Evolutionary conservation across 2,797 vertebrate genomes (phyloP), one percentile per base, ranked within the genome.

Genomic region (Enteromius fasciolatus): DNA sequence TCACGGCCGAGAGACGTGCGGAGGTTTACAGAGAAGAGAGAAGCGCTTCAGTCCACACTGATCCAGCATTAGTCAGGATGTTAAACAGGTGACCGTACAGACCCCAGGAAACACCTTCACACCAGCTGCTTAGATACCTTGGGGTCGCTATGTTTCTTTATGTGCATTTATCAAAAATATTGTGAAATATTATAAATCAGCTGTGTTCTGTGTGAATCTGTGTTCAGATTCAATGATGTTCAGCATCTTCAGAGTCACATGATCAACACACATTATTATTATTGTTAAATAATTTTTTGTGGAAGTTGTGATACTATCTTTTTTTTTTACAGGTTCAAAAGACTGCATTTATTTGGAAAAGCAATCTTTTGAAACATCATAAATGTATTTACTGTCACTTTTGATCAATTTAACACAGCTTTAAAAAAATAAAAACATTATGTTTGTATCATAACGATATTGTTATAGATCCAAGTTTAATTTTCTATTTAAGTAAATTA

Each of bases 11-110:
- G 12, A 76, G 20, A 80, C 28, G 66, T 80, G 76, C 80, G 78
- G 69, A 69, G 84, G 86, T 75, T 81, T 80, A 76, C 6, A 86
- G 78, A 86, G 73, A 79, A 83, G 82, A 87, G 78, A 86, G 76
- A 87, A 86, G 54, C 31, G 23, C 68, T 59, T 68, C n/a, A 84
- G 78, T 52, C 36, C 74, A 81, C 46, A 70, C n/a, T n/a, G 10
- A 76, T 46, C 28, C 31, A 20, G 81, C 76, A 80, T 31, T 52
- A 57, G 69, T 23, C 61, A 78, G 66, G 61, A 59, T 73, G 46
- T 54, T 76, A 63, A 64, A 41, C 18, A 64, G 44, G 39, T 63
- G 20, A 66, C 33, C 17, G 2, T 20, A 67, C 18, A 39, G 33
- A 31, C 59, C 59, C 28, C 25, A 44, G 3, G 11, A 44, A 44